phyloP scores from a whole-genome alignment of 2,797 vertebrate genomes.

The Adelosebastes latens region DNA sequence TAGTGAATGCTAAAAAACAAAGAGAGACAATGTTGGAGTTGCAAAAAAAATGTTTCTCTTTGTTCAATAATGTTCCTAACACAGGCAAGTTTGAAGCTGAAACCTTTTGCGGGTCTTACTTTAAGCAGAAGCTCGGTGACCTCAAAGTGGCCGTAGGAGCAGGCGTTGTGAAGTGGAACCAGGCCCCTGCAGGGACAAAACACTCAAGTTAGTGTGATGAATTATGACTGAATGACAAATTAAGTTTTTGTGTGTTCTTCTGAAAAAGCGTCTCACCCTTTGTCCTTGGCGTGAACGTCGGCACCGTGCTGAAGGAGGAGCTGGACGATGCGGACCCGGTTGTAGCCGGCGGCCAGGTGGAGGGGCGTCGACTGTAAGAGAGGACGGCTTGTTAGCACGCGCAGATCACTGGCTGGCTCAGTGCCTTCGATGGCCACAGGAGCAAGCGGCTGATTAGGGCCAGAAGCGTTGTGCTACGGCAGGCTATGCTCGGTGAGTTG shows the following conservation, averaged over 20 bases:
- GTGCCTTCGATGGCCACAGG: constrained; percentile 58
- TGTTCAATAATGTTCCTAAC: neutral
- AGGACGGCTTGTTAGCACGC: constrained; percentile 39
- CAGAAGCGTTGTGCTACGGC: constrained; percentile 66
- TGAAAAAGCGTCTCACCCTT: constrained; percentile 85
- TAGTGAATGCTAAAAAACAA: neutral
- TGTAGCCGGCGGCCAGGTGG: constrained; percentile 97
- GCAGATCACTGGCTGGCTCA: neutral
- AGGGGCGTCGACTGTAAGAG: constrained; percentile 94
- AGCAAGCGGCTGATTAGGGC: constrained; percentile 75
- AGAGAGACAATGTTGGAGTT: neutral
- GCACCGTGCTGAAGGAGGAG: constrained; percentile 98
- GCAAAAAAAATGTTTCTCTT: neutral
- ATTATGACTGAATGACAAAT: neutral
- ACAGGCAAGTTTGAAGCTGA: neutral
- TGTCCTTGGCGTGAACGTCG: constrained; percentile 98
- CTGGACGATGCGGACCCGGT: constrained; percentile 97
- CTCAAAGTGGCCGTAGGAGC: constrained; percentile 99
- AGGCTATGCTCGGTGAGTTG: constrained; percentile 72
- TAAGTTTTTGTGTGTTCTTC: neutral
- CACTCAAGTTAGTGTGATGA: neutral
- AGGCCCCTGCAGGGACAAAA: constrained; percentile 85
- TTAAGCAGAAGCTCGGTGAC: constrained; percentile 97
- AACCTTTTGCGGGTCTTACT: constrained; percentile 76
- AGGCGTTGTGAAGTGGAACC: constrained; percentile 98